A percentile compares a stretch with the other conserved stretches of the same genome.
These are phyloP conservation scores for Pitangus sulphuratus DNA, from an alignment of 2,797 vertebrate species.

Conservation along the genomic window DNA sequence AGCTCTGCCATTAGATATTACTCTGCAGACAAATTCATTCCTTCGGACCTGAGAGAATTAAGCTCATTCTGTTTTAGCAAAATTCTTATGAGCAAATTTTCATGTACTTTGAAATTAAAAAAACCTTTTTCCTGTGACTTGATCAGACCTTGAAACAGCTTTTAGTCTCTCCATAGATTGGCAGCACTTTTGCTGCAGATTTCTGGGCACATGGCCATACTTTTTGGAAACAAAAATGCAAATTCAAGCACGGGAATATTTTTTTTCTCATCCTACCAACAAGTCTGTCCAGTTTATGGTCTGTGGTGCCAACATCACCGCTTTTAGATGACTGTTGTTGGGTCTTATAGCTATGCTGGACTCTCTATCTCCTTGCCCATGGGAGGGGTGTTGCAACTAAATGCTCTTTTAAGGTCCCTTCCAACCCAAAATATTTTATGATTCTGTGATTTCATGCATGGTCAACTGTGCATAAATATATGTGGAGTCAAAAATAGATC, in stretches of 20 bases:
- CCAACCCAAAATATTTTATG: neutral
- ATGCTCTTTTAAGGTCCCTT: neutral
- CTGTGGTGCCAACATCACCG: neutral
- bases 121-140: neutral
- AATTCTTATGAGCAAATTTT: neutral
- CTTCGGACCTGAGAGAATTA: neutral
- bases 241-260: neutral
- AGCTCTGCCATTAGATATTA: neutral
- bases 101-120: neutral
- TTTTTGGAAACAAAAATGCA: neutral
- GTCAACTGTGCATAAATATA: rapidly evolving
- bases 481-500: rapidly evolving
- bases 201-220: rapidly evolving
- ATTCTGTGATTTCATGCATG: neutral
- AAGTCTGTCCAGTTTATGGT: neutral
- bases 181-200: neutral
- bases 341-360: neutral
- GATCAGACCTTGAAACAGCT: neutral
- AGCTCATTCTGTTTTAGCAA: neutral
- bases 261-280: neutral
- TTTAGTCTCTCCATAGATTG: neutral
- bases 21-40: neutral
- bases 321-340: rapidly evolving
- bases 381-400: neutral
- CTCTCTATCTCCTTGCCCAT: neutral